Evolutionary conservation across 2,888 invertebrate species (phyloP).

Genomic region (Amaurobius ferox): DNA sequence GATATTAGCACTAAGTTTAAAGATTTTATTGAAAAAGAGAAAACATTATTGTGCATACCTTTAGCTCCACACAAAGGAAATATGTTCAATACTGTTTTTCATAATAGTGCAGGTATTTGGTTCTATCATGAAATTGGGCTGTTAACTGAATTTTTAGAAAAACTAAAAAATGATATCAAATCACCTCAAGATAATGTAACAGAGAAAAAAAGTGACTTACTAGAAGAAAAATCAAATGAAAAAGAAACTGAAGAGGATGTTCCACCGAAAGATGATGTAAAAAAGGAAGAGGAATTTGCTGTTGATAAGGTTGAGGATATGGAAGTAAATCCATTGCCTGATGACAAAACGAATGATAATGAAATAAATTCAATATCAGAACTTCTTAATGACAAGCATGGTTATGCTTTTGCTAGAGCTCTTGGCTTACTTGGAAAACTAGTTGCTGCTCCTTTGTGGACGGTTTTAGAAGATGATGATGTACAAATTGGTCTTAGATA

Average conservation of each 20-base stretch:
- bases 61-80: conserved; percentile 55
- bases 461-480: conserved; percentile 62
- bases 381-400: conserved; percentile 54
- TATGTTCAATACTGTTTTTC: conserved; percentile 61
- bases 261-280: not conserved
- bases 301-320: not conserved
- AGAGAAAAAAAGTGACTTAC: not conserved
- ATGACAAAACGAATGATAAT: conserved; percentile 13
- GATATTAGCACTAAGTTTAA: conserved; percentile 30
- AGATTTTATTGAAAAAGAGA: conserved; percentile 40
- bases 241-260: not conserved
- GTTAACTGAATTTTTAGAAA: conserved; percentile 48
- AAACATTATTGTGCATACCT: conserved; percentile 38
- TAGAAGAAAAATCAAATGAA: not conserved
- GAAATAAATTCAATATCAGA: conserved; percentile 28
- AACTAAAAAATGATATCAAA: conserved; percentile 22
- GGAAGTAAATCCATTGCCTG: not conserved
- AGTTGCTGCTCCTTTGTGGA: conserved; percentile 64
- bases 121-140: conserved; percentile 65
- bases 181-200: not conserved
- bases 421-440: conserved; percentile 61
- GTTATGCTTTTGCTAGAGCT: conserved; percentile 57
- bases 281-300: not conserved
- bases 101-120: conserved; percentile 68
- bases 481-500: conserved; percentile 53